Conservation (phyloP, 2,113 vertebrate species). For the Lanius ludovicianus region DNA sequence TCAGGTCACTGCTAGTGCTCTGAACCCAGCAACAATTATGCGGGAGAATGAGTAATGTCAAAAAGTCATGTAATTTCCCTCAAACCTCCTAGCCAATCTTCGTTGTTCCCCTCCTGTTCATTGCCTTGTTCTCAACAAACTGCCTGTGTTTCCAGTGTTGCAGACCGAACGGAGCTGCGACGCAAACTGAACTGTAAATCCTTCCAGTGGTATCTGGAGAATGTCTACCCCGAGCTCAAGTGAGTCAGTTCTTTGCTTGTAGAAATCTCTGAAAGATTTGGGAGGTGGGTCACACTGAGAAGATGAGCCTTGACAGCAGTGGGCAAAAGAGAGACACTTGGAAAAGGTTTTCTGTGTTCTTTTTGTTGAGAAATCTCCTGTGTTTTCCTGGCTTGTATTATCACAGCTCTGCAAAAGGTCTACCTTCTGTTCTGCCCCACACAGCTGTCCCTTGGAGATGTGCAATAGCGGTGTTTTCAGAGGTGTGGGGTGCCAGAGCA, state of each 20-base stretch:
- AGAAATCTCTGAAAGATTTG: background rate
- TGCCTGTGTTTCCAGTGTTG: slow-evolving; percentile 77
- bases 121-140: background rate
- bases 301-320: background rate
- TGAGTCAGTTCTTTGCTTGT: slow-evolving; percentile 69
- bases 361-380: background rate
- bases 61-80: background rate
- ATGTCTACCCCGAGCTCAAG: slow-evolving; percentile 96
- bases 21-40: background rate
- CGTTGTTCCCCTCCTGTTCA: background rate
- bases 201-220: slow-evolving; percentile 98
- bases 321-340: background rate
- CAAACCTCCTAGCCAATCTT: background rate
- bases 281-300: background rate
- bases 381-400: background rate
- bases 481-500: background rate
- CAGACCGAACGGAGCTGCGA: slow-evolving; percentile 86
- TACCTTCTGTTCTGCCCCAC: background rate
- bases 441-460: background rate
- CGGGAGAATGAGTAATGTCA: background rate
- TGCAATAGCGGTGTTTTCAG: background rate
- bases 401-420: background rate
- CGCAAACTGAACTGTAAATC: slow-evolving; percentile 93
- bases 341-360: background rate
- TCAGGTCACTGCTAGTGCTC: background rate